Percentiles rank a stretch among this genome's conserved stretches.
These are phyloP conservation scores for Andricus grossulariae DNA, from an alignment of 1,140 invertebrate genomes.

Conservation along the genomic window DNA sequence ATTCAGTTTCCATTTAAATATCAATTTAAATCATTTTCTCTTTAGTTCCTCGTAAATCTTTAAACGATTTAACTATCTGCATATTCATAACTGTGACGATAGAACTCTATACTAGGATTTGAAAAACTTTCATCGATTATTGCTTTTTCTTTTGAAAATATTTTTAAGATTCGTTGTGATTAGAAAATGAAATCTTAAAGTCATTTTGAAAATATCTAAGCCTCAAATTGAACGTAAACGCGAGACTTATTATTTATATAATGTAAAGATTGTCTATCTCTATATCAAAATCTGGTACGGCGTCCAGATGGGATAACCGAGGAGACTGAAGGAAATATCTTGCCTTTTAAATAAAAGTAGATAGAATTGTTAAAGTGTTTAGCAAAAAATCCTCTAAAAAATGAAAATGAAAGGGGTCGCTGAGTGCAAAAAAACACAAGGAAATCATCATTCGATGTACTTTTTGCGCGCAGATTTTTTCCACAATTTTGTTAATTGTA, in stretches of 20 bases:
- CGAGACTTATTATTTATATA: slow-evolving; percentile 38
- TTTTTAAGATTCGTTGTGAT: slow-evolving; percentile 1
- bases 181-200: slow-evolving; percentile 15
- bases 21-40: too few relatives aligned
- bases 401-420: background rate
- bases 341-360: slow-evolving; percentile 58
- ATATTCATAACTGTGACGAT: background rate
- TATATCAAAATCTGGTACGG: slow-evolving; percentile 55
- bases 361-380: slow-evolving; percentile 15
- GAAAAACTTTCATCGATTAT: background rate
- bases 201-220: background rate
- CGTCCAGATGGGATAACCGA: slow-evolving; percentile 58
- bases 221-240: slow-evolving; percentile 9
- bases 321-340: slow-evolving; percentile 68
- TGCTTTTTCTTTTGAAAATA: background rate
- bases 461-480: background rate
- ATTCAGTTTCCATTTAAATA: too few relatives aligned
- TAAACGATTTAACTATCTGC: background rate
- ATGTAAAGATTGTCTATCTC: slow-evolving; percentile 41
- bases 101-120: background rate
- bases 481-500: background rate
- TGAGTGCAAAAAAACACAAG: background rate
- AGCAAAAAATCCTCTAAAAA: background rate
- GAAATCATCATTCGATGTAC: background rate
- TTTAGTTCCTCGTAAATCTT: background rate